phyloP scores from a whole-genome alignment of 2,888 invertebrate species.

The Tetrapedia diversipes region DNA sequence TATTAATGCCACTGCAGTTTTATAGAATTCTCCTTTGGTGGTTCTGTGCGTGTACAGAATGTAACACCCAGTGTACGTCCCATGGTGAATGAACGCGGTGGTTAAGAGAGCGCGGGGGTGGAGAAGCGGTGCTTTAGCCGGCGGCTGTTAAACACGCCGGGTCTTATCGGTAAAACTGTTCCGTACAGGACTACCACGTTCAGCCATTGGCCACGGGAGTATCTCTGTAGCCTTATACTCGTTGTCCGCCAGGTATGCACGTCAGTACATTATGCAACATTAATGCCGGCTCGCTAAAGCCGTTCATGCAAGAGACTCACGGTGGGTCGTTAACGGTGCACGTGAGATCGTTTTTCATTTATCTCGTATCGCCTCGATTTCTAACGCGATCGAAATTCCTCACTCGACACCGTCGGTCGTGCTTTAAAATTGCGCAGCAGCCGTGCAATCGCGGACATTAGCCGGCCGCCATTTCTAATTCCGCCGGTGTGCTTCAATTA shows the following conservation, averaged over 20 bases:
- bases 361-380: too few species aligned
- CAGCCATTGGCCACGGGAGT: slow-evolving; percentile 74
- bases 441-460: too few species aligned
- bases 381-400: too few species aligned
- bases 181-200: slow-evolving; percentile 76
- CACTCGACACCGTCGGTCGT: too few species aligned
- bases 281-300: slow-evolving; percentile 69
- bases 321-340: slow-evolving; percentile 14
- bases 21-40: slow-evolving; percentile 54
- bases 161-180: slow-evolving; percentile 82
- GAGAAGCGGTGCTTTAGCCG: slow-evolving; percentile 76
- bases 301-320: slow-evolving; percentile 45
- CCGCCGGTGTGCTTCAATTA: slow-evolving; percentile 10
- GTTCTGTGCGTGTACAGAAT: slow-evolving; percentile 58
- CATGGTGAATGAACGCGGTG: slow-evolving; percentile 67
- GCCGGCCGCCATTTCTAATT: slow-evolving; percentile 5
- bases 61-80: slow-evolving; percentile 65
- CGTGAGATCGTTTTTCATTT: slow-evolving; percentile 8
- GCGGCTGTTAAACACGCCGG: slow-evolving; percentile 80
- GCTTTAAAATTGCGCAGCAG: background rate
- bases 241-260: slow-evolving; percentile 68
- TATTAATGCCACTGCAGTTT: slow-evolving; percentile 43
- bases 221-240: slow-evolving; percentile 74
- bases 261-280: slow-evolving; percentile 70
- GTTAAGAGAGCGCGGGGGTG: slow-evolving; percentile 49